These are phyloP conservation scores for Hydrotaea cyrtoneurina DNA, from an alignment of 2,888 invertebrate species.

Conservation along the genomic window DNA sequence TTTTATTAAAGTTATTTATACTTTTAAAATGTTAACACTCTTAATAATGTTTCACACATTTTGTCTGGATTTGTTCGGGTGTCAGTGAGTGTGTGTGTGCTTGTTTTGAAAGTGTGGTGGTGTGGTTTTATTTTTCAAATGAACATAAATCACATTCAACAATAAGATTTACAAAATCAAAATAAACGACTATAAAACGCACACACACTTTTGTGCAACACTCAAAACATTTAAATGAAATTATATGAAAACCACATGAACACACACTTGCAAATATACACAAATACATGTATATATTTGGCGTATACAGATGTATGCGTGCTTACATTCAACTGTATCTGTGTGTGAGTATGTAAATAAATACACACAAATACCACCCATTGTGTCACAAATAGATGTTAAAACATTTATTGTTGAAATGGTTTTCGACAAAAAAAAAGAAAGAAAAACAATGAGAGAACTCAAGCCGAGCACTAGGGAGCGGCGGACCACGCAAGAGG, in stretches of 20 bases:
- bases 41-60: not conserved
- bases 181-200: conserved; percentile 15
- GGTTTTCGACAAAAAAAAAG: not conserved
- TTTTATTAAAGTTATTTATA: conserved; percentile 7
- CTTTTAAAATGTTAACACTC: conserved; percentile 1
- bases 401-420: conserved; percentile 21
- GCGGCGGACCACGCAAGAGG: no score
- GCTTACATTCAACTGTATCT: not conserved
- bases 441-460: no score
- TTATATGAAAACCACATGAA: conserved; percentile 19
- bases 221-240: conserved; percentile 6
- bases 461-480: not conserved
- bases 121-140: conserved; percentile 46
- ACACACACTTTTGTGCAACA: not conserved
- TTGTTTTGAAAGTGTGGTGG: not conserved
- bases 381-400: conserved; percentile 15
- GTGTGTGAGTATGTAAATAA: not conserved
- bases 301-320: no score
- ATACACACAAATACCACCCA: not conserved
- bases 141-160: conserved; percentile 49
- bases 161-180: conserved; percentile 50
- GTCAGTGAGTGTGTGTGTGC: not conserved
- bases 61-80: not conserved
- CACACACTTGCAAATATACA: not conserved
- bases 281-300: not conserved